These are phyloP conservation scores for Conus canariensis DNA, from an alignment of 2,888 invertebrate genomes.

Conservation along the genomic window DNA sequence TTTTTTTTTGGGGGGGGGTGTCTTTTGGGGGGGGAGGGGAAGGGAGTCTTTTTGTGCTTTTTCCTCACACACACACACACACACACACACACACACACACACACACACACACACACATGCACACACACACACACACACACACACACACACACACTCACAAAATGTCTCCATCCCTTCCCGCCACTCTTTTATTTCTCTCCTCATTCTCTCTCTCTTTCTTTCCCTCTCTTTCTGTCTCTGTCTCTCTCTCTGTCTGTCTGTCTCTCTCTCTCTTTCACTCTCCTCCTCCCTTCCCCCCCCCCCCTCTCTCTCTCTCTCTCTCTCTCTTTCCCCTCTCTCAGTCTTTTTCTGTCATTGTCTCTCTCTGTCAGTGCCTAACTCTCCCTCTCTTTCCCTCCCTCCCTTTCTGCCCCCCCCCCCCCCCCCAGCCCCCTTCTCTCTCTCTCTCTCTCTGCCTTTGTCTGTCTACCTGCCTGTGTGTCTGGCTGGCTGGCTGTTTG, in stretches of 20 bases:
- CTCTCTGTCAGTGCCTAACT: not conserved
- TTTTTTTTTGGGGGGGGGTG: too few species aligned
- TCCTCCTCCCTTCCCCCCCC: not conserved
- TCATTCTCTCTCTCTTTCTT: not conserved
- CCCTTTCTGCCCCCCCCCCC: not conserved
- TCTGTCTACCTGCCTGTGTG: too few species aligned
- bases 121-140: too few species aligned
- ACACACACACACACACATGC: too few species aligned
- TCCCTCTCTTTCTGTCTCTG: not conserved
- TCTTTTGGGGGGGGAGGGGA: too few species aligned
- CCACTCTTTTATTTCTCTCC: too few species aligned
- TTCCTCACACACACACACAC: too few species aligned
- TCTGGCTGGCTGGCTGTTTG: too few species aligned
- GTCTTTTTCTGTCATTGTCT: not conserved
- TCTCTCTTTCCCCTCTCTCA: not conserved
- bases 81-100: too few species aligned
- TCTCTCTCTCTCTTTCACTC: conserved; percentile 26
- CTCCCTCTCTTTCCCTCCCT: conserved; percentile 29
- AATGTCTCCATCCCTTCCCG: too few species aligned
- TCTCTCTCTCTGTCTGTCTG: not conserved
- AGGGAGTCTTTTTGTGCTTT: too few species aligned
- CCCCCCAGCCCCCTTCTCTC: not conserved
- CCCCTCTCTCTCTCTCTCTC: not conserved
- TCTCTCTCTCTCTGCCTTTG: conserved; percentile 15
- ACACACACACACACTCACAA: too few species aligned